Evolutionary conservation across 2,113 vertebrate genomes (phyloP).

Genomic region (Zeus faber): DNA sequence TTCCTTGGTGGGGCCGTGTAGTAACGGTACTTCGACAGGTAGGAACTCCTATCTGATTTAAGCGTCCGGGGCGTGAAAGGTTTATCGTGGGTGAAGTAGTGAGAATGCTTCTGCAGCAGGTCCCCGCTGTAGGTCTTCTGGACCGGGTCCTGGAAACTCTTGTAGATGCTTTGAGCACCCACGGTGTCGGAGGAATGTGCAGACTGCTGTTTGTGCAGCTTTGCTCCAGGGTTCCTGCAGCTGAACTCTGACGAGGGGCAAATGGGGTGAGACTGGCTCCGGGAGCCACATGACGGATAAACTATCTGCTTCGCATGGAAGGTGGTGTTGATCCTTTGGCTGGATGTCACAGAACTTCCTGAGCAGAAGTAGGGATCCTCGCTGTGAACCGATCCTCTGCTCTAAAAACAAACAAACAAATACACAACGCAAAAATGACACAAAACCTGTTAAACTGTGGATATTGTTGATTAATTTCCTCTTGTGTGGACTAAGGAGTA

Average conservation of each 20-base stretch:
- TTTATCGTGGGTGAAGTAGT: conserved; percentile 77
- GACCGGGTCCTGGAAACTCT: conserved; percentile 65
- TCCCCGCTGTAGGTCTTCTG: conserved; percentile 80
- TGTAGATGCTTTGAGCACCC: conserved; percentile 46
- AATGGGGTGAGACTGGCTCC: conserved; percentile 19
- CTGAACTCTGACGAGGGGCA: conserved; percentile 55
- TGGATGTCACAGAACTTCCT: conserved; percentile 56
- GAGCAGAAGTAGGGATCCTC: conserved; percentile 52
- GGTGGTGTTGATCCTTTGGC: conserved; percentile 58
- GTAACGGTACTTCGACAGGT: conserved; percentile 83
- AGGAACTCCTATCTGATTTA: conserved; percentile 83
- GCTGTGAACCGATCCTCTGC: conserved; percentile 49
- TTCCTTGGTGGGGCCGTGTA: conserved; percentile 82
- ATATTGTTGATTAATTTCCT: too few relatives aligned
- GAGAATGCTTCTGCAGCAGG: conserved; percentile 84
- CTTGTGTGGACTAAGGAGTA: too few relatives aligned
- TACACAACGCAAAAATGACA: neutral
- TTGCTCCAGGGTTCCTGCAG: conserved; percentile 33
- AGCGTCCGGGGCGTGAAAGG: conserved; percentile 91
- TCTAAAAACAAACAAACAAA: conserved; percentile 48
- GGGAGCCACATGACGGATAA: conserved; percentile 42
- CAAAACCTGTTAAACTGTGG: neutral
- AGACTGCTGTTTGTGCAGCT: conserved; percentile 40
- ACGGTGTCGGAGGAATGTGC: conserved; percentile 34
- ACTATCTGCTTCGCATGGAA: conserved; percentile 65